Evolutionary conservation across 1,140 invertebrate species (phyloP).

Genomic region (Temnothorax nylanderi): DNA sequence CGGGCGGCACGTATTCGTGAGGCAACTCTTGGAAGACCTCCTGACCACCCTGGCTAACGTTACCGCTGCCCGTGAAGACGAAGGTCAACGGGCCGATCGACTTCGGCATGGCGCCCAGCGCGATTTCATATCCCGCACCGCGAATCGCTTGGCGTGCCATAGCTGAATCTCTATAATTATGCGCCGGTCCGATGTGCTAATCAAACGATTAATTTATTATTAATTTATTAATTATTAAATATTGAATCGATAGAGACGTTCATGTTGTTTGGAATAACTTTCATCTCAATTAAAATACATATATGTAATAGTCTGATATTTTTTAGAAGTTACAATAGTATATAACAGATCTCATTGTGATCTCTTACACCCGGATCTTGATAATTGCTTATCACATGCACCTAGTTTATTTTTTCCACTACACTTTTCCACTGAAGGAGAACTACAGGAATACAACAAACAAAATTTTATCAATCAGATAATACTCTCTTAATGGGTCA

Average conservation of each 20-base stretch:
- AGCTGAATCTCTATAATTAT: constrained; percentile 98
- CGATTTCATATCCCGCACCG: constrained; percentile 99
- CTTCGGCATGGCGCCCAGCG: constrained; percentile 98
- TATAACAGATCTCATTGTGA: background rate
- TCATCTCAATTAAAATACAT: too few species aligned
- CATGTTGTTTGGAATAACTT: too few species aligned
- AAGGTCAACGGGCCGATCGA: constrained; percentile 99
- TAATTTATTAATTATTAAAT: background rate
- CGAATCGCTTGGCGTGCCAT: constrained; percentile 98
- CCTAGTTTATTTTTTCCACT: background rate
- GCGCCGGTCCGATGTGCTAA: constrained; percentile 98
- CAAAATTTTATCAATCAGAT: constrained; percentile 4
- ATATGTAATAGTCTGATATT: background rate
- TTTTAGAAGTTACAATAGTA: background rate
- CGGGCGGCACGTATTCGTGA: constrained; percentile 98
- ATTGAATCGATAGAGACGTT: too few species aligned
- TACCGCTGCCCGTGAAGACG: constrained; percentile 98
- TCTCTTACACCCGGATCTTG: background rate
- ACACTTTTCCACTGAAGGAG: background rate
- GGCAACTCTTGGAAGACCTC: constrained; percentile 99
- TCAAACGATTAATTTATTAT: constrained; percentile 56
- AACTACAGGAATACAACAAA: background rate
- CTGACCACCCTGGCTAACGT: constrained; percentile 96
- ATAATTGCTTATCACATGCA: background rate
- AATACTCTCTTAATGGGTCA: background rate